A percentile compares a stretch with the other conserved stretches of the same genome.
Conservation (phyloP, 2,113 vertebrate genomes). For the Misgurnus anguillicaudatus region DNA sequence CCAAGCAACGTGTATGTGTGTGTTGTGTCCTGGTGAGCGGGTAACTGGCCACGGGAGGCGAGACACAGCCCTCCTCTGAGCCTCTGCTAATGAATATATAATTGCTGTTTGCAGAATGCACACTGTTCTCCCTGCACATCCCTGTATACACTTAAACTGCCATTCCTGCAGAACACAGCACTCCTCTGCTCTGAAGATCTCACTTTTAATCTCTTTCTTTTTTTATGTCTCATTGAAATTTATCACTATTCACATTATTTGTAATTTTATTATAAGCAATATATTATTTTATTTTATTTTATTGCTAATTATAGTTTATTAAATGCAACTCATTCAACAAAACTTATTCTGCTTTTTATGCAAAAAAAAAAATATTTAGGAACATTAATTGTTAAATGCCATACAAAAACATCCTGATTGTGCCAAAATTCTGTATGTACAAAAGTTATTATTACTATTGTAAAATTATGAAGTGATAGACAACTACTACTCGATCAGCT, state of each 20-base stretch:
- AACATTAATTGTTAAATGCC: not conserved
- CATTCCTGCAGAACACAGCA: constrained; percentile 42
- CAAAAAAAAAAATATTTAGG: not conserved
- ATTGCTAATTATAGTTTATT: too few species aligned
- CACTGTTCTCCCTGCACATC: constrained; percentile 52
- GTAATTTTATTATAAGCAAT: not conserved
- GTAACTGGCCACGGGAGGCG: constrained; percentile 64
- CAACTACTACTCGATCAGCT: not conserved
- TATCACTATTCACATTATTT: not conserved
- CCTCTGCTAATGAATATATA: constrained; percentile 62
- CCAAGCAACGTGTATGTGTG: constrained; percentile 58
- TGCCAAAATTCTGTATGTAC: not conserved
- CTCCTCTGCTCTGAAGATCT: constrained; percentile 33
- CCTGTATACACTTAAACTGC: constrained; percentile 53
- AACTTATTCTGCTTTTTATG: not conserved
- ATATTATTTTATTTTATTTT: too few species aligned
- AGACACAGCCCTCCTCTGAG: constrained; percentile 64
- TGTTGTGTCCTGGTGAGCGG: constrained; percentile 51
- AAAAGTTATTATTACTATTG: not conserved
- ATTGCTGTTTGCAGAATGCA: constrained; percentile 63
- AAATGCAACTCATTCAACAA: too few species aligned
- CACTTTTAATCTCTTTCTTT: not conserved
- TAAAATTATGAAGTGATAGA: not conserved
- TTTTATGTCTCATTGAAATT: not conserved
- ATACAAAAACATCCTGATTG: not conserved